Evolutionary conservation across 2,888 invertebrate species (phyloP).

Genomic region (Folsomia manolachei): DNA sequence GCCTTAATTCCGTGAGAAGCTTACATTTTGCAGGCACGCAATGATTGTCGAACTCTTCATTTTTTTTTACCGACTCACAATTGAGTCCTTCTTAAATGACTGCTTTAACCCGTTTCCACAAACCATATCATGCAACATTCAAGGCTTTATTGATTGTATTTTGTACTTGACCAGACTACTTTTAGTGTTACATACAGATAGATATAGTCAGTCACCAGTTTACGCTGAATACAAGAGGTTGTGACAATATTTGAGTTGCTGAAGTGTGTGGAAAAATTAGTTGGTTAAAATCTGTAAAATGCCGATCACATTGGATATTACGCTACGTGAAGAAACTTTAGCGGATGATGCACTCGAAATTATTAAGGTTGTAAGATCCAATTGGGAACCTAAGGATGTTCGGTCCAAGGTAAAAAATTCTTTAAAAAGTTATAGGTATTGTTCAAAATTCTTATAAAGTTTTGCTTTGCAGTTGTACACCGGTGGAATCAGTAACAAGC

Average conservation of each 20-base stretch:
- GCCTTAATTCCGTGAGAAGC: no score
- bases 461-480: slow-evolving; percentile 73
- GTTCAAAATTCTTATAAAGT: background rate
- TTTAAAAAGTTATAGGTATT: background rate
- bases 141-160: no score
- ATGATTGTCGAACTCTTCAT: no score
- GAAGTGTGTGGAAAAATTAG: no score
- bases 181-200: no score
- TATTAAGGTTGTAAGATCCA: slow-evolving; percentile 66
- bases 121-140: no score
- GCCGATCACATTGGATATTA: background rate
- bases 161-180: no score
- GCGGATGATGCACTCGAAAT: slow-evolving; percentile 67
- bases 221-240: background rate
- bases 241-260: background rate
- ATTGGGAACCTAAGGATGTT: slow-evolving; percentile 66
- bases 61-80: no score
- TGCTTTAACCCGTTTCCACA: no score
- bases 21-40: no score
- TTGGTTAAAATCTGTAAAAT: background rate
- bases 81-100: no score
- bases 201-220: background rate
- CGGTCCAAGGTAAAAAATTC: slow-evolving; percentile 73
- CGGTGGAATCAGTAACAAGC: slow-evolving; percentile 90
- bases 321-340: slow-evolving; percentile 63